These are phyloP conservation scores for Nanorana parkeri DNA, from an alignment of 2,113 vertebrate species.

Conservation along the genomic window DNA sequence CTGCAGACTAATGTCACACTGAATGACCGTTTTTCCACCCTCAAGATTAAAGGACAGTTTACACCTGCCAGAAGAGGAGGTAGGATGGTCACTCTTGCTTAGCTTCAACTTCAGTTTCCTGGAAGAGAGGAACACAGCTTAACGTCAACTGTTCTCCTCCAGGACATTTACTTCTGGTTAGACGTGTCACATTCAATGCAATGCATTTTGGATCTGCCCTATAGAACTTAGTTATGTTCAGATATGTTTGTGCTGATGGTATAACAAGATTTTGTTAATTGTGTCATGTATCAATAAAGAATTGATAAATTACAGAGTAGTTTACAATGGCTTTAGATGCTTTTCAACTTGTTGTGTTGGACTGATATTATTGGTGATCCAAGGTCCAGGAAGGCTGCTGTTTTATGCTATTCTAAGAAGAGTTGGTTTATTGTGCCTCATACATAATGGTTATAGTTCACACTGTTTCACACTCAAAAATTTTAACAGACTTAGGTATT, in stretches of 20 bases:
- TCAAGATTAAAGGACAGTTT: constrained; percentile 67
- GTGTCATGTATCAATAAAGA: no score
- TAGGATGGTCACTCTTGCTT: constrained; percentile 64
- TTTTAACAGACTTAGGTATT: no score
- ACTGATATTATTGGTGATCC: no score
- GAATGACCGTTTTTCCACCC: constrained; percentile 77
- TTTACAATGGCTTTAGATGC: no score
- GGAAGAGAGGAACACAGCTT: background rate
- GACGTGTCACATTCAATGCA: background rate
- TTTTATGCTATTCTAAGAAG: no score
- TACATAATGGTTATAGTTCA: no score
- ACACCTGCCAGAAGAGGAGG: constrained; percentile 49
- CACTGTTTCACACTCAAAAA: no score
- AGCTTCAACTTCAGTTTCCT: background rate
- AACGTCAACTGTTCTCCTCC: background rate
- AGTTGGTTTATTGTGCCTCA: no score
- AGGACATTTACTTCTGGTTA: background rate
- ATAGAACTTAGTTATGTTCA: background rate
- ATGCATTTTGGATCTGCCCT: background rate
- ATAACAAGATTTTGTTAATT: no score
- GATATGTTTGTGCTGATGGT: background rate
- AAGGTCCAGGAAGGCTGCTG: no score
- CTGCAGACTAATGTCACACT: constrained; percentile 77
- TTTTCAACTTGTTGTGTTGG: no score
- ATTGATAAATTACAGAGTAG: no score